Evolutionary conservation across 2,888 invertebrate species (phyloP).

Genomic region (Lochmaea crataegi): DNA sequence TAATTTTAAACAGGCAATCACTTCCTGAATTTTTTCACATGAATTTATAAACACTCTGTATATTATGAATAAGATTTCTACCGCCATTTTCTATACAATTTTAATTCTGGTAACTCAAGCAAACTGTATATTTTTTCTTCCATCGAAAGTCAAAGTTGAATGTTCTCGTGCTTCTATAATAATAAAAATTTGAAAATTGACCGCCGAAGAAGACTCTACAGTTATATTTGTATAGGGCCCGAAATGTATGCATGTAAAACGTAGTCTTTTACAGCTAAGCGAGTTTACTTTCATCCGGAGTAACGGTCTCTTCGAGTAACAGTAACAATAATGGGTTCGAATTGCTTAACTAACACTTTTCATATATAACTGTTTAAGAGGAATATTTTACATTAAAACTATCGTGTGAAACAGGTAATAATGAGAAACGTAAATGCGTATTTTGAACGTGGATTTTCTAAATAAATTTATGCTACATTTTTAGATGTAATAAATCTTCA

Average conservation of each 20-base stretch:
- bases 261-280: slow-evolving; percentile 48
- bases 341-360: slow-evolving; percentile 54
- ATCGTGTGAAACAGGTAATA: slow-evolving; percentile 3
- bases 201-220: slow-evolving; percentile 23
- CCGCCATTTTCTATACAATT: too few relatives aligned
- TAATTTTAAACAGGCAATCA: too few relatives aligned
- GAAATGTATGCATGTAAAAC: slow-evolving; percentile 44
- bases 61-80: too few relatives aligned
- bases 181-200: too few relatives aligned
- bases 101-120: too few relatives aligned
- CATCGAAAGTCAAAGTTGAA: slow-evolving; percentile 38
- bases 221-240: slow-evolving; percentile 43
- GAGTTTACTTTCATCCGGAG: slow-evolving; percentile 54
- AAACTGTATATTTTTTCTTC: too few relatives aligned
- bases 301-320: slow-evolving; percentile 49
- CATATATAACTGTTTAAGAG: slow-evolving; percentile 47
- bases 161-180: slow-evolving; percentile 19
- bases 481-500: too few relatives aligned
- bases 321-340: slow-evolving; percentile 52
- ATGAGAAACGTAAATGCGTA: not conserved
- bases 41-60: too few relatives aligned
- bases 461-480: too few relatives aligned
- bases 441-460: too few relatives aligned
- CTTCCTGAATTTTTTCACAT: too few relatives aligned
- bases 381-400: slow-evolving; percentile 25